Conservation (phyloP, 2,113 vertebrate species). For the Argyrosomus japonicus region DNA sequence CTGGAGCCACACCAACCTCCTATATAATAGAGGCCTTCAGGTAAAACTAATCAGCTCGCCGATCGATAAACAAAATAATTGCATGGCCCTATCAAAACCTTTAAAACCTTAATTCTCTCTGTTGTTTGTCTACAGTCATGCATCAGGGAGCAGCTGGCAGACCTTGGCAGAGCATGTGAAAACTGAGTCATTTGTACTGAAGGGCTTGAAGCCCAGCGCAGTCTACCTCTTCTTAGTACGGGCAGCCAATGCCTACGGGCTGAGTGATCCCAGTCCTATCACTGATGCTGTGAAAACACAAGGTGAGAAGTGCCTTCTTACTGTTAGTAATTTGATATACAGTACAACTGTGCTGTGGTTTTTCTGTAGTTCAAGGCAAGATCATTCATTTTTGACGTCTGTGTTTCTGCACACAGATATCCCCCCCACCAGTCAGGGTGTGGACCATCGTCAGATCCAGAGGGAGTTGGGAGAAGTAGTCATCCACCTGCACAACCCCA, state of each 20-base stretch:
- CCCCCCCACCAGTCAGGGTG: constrained; percentile 95
- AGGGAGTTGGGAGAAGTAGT: constrained; percentile 94
- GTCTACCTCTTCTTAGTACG: constrained; percentile 99
- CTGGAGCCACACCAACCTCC: constrained; percentile 97
- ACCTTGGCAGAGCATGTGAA: constrained; percentile 97
- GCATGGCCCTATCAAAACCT: background rate
- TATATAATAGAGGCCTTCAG: constrained; percentile 99
- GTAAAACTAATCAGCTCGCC: constrained; percentile 73
- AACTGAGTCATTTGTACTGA: constrained; percentile 92
- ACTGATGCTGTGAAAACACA: constrained; percentile 98
- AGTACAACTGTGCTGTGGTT: background rate
- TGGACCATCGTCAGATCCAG: constrained; percentile 98
- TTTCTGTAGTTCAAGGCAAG: background rate
- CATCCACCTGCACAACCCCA: constrained; percentile 97
- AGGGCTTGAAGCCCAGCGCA: constrained; percentile 94
- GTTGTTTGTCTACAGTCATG: constrained; percentile 86
- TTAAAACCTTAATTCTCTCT: constrained; percentile 27
- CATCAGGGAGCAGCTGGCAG: constrained; percentile 98
- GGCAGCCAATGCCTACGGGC: constrained; percentile 96
- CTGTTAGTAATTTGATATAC: background rate
- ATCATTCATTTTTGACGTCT: background rate
- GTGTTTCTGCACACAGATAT: constrained; percentile 86
- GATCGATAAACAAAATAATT: constrained; percentile 2
- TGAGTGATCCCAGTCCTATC: constrained; percentile 98
- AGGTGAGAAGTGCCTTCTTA: constrained; percentile 82